These are phyloP conservation scores for Ditylenchus dipsaci DNA, from an alignment of 1,140 invertebrate genomes.

Conservation along the genomic window DNA sequence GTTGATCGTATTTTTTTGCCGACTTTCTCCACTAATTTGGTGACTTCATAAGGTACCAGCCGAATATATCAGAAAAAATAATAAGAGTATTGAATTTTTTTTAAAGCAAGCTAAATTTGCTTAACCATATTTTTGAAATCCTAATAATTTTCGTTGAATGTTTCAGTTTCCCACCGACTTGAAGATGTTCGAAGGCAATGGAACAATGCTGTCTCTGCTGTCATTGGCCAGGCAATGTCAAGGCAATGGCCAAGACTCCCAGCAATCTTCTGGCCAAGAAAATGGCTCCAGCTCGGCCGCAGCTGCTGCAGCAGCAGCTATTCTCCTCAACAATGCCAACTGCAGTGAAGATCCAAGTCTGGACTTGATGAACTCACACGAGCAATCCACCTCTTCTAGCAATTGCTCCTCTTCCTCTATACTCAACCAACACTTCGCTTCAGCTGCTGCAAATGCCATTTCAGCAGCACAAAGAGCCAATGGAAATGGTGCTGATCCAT, in stretches of 20 bases:
- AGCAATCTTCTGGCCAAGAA: neutral
- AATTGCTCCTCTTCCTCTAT: constrained; percentile 14
- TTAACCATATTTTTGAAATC: too few relatives aligned
- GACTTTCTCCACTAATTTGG: too few relatives aligned
- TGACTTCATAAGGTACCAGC: too few relatives aligned
- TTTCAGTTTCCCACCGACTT: constrained; percentile 2
- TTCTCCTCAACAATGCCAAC: constrained; percentile 15
- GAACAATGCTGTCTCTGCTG: constrained; percentile 32
- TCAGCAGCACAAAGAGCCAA: neutral
- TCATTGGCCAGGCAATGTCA: constrained; percentile 30
- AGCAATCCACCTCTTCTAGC: constrained; percentile 25
- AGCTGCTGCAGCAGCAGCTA: neutral
- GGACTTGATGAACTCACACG: neutral
- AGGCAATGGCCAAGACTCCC: constrained; percentile 2
- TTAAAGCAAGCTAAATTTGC: too few relatives aligned
- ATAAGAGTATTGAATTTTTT: too few relatives aligned
- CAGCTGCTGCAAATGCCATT: neutral
- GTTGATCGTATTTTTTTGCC: too few relatives aligned
- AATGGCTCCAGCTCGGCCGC: neutral
- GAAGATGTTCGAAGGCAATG: constrained; percentile 12
- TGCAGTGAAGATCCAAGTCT: neutral
- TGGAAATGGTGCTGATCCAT: too few relatives aligned
- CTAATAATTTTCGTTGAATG: neutral
- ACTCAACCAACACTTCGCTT: neutral
- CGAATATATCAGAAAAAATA: too few relatives aligned